phyloP scores from a whole-genome alignment of 1,140 invertebrate species.

The Microplitis demolitor region DNA sequence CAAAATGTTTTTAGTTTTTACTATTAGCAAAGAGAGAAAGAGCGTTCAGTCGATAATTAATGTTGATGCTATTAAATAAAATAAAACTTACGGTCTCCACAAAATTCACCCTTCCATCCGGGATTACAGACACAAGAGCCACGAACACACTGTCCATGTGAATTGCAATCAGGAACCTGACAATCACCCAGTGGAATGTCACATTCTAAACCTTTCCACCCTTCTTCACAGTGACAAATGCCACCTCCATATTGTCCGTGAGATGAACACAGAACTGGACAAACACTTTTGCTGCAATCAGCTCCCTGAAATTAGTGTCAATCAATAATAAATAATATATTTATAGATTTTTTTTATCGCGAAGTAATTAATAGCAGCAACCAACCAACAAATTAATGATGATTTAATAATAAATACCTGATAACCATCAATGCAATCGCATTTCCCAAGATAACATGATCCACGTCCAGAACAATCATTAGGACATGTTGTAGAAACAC shows the following conservation, averaged over 20 bases:
- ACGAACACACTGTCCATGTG: conserved; percentile 85
- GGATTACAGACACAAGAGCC: conserved; percentile 88
- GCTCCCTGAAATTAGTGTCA: conserved; percentile 45
- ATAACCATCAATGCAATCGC: conserved; percentile 94
- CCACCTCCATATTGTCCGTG: conserved; percentile 96
- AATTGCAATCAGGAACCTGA: conserved; percentile 90
- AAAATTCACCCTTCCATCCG: conserved; percentile 87
- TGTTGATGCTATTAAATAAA: too few species aligned
- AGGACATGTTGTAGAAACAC: conserved; percentile 85
- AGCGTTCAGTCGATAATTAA: too few species aligned
- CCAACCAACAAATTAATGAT: background rate
- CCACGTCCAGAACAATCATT: conserved; percentile 95
- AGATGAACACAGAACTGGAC: conserved; percentile 94
- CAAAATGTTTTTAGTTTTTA: too few species aligned
- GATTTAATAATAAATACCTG: conserved; percentile 80
- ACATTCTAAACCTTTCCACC: conserved; percentile 96
- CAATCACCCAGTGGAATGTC: conserved; percentile 90
- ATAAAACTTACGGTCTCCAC: conserved; percentile 75
- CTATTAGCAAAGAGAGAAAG: too few species aligned
- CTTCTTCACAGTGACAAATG: conserved; percentile 93
- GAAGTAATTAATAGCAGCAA: background rate
- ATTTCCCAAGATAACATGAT: conserved; percentile 92
- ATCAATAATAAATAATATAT: background rate
- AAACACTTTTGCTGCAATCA: conserved; percentile 76
- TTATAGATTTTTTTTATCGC: too few species aligned